phyloP scores from a whole-genome alignment of 92 coral and sea anemone genomes.

The Palythoa heliodiscus region DNA sequence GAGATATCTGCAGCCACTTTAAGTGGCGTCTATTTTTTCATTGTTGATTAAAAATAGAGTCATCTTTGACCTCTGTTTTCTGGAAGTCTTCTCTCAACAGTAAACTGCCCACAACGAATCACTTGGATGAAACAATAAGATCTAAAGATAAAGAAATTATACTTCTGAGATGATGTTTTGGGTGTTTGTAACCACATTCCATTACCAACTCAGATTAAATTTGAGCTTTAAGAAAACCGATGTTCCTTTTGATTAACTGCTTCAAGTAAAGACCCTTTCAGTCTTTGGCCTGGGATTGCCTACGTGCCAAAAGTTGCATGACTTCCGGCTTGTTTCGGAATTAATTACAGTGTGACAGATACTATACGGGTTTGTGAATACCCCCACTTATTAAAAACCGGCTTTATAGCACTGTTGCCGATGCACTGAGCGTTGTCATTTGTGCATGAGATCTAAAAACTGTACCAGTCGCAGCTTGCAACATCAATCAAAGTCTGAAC shows the following conservation, averaged over 20 bases:
- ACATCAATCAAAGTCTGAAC: background rate
- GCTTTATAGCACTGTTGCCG: too few species aligned
- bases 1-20: background rate
- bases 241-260: too few species aligned
- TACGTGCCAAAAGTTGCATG: too few species aligned
- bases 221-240: too few species aligned
- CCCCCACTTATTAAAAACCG: too few species aligned
- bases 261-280: too few species aligned
- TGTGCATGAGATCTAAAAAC: background rate
- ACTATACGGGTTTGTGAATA: too few species aligned
- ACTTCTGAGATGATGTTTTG: background rate
- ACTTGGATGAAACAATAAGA: background rate
- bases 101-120: background rate
- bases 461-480: background rate
- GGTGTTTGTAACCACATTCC: background rate
- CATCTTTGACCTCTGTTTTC: background rate
- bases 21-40: background rate
- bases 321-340: too few species aligned
- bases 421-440: too few species aligned
- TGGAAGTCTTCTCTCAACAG: background rate
- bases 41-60: background rate
- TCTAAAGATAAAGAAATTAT: background rate
- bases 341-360: too few species aligned
- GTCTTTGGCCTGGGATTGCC: too few species aligned
- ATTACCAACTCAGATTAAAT: too few species aligned